Evolutionary conservation across 2,888 invertebrate species (phyloP).

Genomic region (Epinotia brunnichana): DNA sequence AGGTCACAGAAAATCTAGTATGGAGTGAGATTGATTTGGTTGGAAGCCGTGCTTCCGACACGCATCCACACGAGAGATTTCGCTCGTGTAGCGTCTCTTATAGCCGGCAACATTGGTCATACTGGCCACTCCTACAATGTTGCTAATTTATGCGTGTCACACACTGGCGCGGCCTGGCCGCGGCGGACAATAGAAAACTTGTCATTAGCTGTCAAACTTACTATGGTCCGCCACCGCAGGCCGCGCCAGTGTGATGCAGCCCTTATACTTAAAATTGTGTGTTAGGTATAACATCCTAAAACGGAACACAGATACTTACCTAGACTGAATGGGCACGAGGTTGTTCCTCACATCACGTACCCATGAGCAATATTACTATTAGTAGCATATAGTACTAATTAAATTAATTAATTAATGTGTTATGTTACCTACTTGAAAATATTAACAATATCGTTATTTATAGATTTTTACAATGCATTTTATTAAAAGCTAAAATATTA

Average conservation of each 20-base stretch:
- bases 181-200: no score
- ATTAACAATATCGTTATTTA: constrained; percentile 18
- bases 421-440: constrained; percentile 15
- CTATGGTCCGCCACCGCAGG: no score
- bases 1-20: no score
- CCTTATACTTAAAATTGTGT: background rate
- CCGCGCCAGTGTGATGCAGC: no score
- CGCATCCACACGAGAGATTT: no score
- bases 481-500: constrained; percentile 24
- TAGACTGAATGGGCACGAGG: background rate
- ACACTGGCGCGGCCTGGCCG: no score
- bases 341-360: background rate
- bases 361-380: constrained; percentile 20
- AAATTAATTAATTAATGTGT: constrained; percentile 20
- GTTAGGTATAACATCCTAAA: background rate
- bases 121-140: background rate
- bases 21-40: no score
- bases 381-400: constrained; percentile 1
- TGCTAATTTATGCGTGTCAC: no score
- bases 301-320: no score
- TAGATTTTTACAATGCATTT: constrained; percentile 35
- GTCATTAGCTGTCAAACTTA: no score
- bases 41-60: no score
- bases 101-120: background rate
- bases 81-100: no score